Evolutionary conservation across 2,888 invertebrate species (phyloP).

Genomic region (Cacoxenus indagator): DNA sequence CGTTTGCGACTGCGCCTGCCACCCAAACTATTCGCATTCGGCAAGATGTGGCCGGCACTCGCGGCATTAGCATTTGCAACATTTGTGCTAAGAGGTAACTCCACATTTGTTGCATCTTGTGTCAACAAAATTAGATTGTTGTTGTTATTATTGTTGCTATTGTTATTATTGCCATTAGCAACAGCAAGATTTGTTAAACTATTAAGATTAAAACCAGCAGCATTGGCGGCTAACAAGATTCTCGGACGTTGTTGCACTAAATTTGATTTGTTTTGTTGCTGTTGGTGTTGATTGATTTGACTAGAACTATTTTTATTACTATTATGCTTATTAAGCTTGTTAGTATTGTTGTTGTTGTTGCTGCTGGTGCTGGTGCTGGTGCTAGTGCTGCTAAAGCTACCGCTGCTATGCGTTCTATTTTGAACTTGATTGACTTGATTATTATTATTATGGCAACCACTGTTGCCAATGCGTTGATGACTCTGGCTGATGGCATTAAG

Average conservation of each 20-base stretch:
- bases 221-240: slow-evolving; percentile 38
- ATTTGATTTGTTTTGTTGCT: slow-evolving; percentile 23
- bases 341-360: slow-evolving; percentile 35
- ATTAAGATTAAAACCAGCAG: slow-evolving; percentile 34
- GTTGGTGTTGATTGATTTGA: slow-evolving; percentile 45
- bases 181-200: slow-evolving; percentile 41
- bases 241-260: slow-evolving; percentile 14
- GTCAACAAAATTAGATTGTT: not conserved
- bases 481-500: too few relatives aligned
- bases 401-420: too few relatives aligned
- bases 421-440: too few relatives aligned
- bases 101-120: slow-evolving; percentile 37
- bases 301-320: slow-evolving; percentile 58
- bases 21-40: too few relatives aligned
- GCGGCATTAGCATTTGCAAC: too few relatives aligned
- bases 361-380: slow-evolving; percentile 30
- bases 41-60: too few relatives aligned
- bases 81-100: slow-evolving; percentile 49
- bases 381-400: slow-evolving; percentile 35
- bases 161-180: slow-evolving; percentile 50
- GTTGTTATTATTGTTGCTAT: slow-evolving; percentile 46
- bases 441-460: too few relatives aligned
- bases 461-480: too few relatives aligned
- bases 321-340: slow-evolving; percentile 48
- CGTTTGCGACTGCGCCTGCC: too few relatives aligned